Conservation (phyloP, 2,113 vertebrate genomes). For the Triplophysa siluroides region DNA sequence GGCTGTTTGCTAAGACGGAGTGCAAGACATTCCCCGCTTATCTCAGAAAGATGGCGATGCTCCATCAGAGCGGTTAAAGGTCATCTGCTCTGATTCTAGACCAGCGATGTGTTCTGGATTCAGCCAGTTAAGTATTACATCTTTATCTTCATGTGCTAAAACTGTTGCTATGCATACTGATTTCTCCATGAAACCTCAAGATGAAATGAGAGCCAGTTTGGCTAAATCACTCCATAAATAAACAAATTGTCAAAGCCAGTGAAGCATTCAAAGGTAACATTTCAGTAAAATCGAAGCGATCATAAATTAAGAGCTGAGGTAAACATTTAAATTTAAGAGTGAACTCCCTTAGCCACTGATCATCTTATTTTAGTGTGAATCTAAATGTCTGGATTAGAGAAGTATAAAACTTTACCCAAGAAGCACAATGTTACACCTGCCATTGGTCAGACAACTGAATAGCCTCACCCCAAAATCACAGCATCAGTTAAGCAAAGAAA, state of each 20-base stretch:
- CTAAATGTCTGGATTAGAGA: not conserved
- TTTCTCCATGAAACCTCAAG: not conserved
- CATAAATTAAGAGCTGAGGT: not conserved
- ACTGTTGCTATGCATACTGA: not conserved
- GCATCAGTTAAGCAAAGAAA: too few species aligned
- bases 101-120: conserved; percentile 4
- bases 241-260: not conserved
- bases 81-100: conserved; percentile 40
- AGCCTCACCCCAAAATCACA: too few species aligned
- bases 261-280: conserved; percentile 17
- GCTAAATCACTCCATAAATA: conserved; percentile 29
- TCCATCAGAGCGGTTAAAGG: conserved; percentile 49
- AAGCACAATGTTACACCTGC: too few species aligned
- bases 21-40: conserved; percentile 22
- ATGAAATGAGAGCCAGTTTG: conserved; percentile 11
- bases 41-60: conserved; percentile 27
- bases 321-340: not conserved
- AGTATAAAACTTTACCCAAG: too few species aligned
- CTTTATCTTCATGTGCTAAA: not conserved
- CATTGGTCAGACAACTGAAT: too few species aligned
- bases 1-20: conserved; percentile 13
- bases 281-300: conserved; percentile 18
- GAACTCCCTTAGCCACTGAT: not conserved
- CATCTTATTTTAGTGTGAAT: not conserved
- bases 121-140: conserved; percentile 9